Evolutionary conservation across 2,888 invertebrate genomes (phyloP).

Genomic region (Orchesella flavescens): DNA sequence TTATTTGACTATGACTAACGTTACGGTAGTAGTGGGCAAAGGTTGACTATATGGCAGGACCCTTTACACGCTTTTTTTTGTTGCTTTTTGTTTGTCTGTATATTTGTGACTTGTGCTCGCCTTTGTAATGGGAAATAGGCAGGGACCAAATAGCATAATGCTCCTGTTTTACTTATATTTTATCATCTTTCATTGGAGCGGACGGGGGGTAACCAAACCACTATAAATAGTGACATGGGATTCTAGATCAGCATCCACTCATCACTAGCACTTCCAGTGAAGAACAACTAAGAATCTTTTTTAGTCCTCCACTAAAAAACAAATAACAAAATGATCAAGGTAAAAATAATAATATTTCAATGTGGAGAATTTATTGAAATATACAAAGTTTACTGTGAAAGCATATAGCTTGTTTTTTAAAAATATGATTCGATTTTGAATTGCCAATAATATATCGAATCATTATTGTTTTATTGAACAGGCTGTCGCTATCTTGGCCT

Average conservation of each 20-base stretch:
- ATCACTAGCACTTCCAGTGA: constrained; percentile 37
- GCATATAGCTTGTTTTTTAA: no score
- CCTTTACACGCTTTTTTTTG: neutral
- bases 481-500: constrained; percentile 50
- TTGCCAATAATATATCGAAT: neutral
- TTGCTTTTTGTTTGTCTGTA: neutral
- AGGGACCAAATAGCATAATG: no score
- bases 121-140: no score
- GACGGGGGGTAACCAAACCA: constrained; percentile 38
- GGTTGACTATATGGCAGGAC: neutral
- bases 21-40: no score
- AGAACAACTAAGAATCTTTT: constrained; percentile 7
- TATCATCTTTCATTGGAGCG: neutral
- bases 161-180: constrained; percentile 12
- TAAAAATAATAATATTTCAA: constrained; percentile 30
- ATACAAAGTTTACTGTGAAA: no score
- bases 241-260: constrained; percentile 40
- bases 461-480: no score
- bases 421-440: no score
- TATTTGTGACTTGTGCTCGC: no score
- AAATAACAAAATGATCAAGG: constrained; percentile 58
- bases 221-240: constrained; percentile 41
- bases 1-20: no score
- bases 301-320: neutral
- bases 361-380: no score